Conservation (phyloP, 2,888 invertebrate species). For the Anagyrus pseudococci region DNA sequence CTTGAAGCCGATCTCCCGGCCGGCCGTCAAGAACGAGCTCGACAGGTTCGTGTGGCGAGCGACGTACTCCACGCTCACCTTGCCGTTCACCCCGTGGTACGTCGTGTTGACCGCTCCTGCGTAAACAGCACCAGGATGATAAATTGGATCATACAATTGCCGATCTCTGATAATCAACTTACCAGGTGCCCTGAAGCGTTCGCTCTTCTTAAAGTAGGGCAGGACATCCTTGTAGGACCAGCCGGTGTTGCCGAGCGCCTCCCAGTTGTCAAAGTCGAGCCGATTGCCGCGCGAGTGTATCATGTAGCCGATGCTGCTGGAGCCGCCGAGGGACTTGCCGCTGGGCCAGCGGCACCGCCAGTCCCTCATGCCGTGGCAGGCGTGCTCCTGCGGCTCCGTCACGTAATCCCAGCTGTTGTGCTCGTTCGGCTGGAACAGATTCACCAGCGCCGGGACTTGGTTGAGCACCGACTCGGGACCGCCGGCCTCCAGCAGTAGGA, state of each 20-base stretch:
- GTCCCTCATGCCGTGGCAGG: constrained; percentile 75
- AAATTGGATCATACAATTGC: too few species aligned
- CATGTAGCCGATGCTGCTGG: constrained; percentile 57
- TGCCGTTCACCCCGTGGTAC: constrained; percentile 59
- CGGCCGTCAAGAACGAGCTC: constrained; percentile 56
- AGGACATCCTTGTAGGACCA: constrained; percentile 52
- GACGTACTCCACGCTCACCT: constrained; percentile 58
- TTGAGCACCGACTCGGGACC: constrained; percentile 64
- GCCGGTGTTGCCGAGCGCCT: constrained; percentile 49
- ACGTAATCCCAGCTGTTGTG: constrained; percentile 77
- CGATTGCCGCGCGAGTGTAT: constrained; percentile 54
- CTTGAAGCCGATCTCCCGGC: constrained; percentile 55
- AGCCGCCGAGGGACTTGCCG: constrained; percentile 56
- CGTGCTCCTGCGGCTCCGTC: constrained; percentile 69
- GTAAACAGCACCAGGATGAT: constrained; percentile 47
- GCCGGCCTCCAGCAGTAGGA: constrained; percentile 74
- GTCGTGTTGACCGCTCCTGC: constrained; percentile 65
- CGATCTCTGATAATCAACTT: constrained; percentile 10
- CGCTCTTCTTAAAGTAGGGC: constrained; percentile 52
- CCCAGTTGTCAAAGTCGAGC: constrained; percentile 51
- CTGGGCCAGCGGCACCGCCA: constrained; percentile 80
- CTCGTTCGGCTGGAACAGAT: constrained; percentile 67
- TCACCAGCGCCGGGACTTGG: constrained; percentile 68
- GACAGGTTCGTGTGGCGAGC: constrained; percentile 58
- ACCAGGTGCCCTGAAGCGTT: constrained; percentile 50